These are phyloP conservation scores for Sakesphorus luctuosus DNA, from an alignment of 2,113 vertebrate species.

Conservation along the genomic window DNA sequence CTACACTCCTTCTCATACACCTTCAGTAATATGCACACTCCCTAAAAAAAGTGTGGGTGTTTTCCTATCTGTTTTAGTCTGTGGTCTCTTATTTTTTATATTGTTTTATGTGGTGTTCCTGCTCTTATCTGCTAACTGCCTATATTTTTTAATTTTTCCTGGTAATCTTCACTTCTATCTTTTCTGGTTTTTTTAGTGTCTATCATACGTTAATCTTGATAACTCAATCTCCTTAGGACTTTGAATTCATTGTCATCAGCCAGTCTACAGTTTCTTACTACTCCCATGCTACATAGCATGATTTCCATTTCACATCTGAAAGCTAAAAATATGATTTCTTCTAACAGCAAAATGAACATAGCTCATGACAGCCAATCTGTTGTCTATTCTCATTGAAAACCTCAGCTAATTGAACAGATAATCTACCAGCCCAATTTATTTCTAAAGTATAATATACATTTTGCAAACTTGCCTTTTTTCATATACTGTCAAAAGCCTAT, in stretches of 20 bases:
- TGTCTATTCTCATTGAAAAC: neutral
- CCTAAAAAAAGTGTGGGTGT: neutral
- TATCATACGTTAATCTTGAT: neutral
- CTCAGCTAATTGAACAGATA: neutral
- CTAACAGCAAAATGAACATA: neutral
- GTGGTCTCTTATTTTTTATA: neutral
- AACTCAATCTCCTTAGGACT: neutral
- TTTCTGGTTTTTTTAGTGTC: neutral
- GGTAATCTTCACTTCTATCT: neutral
- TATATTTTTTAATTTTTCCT: fast-evolving
- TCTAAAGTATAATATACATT: neutral
- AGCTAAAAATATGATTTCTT: neutral
- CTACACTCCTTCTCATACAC: neutral
- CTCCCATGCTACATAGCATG: neutral
- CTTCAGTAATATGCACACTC: neutral
- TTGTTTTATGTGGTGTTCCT: neutral
- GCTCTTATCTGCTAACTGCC: neutral
- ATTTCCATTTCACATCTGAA: neutral
- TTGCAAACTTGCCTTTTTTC: neutral
- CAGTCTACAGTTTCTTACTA: neutral
- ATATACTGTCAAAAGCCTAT: neutral
- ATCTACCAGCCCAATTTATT: neutral
- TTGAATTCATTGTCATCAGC: neutral
- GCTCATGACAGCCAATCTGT: neutral
- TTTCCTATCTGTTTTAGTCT: neutral